These are phyloP conservation scores for Ectropis crepuscularia DNA, from an alignment of 2,888 invertebrate species.

Conservation along the genomic window DNA sequence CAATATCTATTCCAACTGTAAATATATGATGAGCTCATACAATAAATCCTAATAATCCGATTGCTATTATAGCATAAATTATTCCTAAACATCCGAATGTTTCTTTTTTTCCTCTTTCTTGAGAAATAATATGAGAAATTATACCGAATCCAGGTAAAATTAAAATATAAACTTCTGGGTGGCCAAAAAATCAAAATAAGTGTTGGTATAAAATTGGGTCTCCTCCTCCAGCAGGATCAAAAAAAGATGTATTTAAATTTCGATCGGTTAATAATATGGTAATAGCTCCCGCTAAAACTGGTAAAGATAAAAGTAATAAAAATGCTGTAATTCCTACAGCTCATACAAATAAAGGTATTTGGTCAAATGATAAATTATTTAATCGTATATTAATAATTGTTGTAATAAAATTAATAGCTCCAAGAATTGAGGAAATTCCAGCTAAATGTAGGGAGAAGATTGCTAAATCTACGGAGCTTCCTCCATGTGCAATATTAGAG, in stretches of 20 bases:
- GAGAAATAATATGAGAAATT: conserved; percentile 91
- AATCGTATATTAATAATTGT: conserved; percentile 90
- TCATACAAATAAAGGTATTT: conserved; percentile 90
- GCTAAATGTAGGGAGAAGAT: conserved; percentile 92
- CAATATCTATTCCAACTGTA: conserved; percentile 93
- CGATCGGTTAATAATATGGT: conserved; percentile 92
- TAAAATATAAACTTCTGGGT: conserved; percentile 94
- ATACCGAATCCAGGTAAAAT: conserved; percentile 93
- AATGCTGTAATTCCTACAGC: conserved; percentile 84
- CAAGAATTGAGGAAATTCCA: conserved; percentile 90
- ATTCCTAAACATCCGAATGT: conserved; percentile 90
- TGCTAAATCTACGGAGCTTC: conserved; percentile 89
- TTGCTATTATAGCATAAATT: conserved; percentile 93
- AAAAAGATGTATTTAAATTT: conserved; percentile 92
- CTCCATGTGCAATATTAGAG: conserved; percentile 85
- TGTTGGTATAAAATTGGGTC: conserved; percentile 94
- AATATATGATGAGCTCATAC: conserved; percentile 95
- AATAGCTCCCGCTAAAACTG: conserved; percentile 91
- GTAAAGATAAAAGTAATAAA: conserved; percentile 87
- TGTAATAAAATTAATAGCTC: conserved; percentile 91
- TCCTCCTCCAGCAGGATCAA: conserved; percentile 92
- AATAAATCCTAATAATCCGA: conserved; percentile 93
- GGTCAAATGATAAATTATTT: conserved; percentile 85
- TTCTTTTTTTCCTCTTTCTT: conserved; percentile 90
- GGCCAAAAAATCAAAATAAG: conserved; percentile 95